These are phyloP conservation scores for Rosalia funebris DNA, from an alignment of 2,888 invertebrate species.

Conservation along the genomic window DNA sequence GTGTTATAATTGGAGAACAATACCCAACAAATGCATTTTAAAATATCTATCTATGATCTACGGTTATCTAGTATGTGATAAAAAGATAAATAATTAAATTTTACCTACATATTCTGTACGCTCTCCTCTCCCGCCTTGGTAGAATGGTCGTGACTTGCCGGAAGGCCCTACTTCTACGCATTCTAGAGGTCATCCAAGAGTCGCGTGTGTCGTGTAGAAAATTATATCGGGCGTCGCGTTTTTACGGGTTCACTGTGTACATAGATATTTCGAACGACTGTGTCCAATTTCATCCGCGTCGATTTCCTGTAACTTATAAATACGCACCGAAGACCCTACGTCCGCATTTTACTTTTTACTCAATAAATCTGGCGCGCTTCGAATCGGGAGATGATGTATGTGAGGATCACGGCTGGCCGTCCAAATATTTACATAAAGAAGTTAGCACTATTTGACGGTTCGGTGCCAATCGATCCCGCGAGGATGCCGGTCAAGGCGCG, in stretches of 20 bases:
- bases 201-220: background rate
- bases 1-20: too few relatives aligned
- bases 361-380: too few relatives aligned
- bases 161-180: conserved; percentile 4
- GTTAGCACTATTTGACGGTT: conserved; percentile 5
- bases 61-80: too few relatives aligned
- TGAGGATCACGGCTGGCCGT: conserved; percentile 6
- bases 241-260: background rate
- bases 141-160: conserved; percentile 6
- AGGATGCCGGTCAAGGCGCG: background rate
- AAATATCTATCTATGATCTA: too few relatives aligned
- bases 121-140: conserved; percentile 18
- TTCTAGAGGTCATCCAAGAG: background rate
- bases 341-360: too few relatives aligned
- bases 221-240: background rate
- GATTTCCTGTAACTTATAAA: background rate
- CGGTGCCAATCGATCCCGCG: conserved; percentile 8
- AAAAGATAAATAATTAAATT: too few relatives aligned
- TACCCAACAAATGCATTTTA: too few relatives aligned
- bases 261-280: background rate
- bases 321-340: background rate
- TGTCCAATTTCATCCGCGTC: background rate
- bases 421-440: conserved; percentile 17
- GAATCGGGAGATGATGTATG: background rate
- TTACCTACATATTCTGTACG: conserved; percentile 18